These are phyloP conservation scores for Tetraneura akinire DNA, from an alignment of 1,140 invertebrate genomes.

Conservation along the genomic window DNA sequence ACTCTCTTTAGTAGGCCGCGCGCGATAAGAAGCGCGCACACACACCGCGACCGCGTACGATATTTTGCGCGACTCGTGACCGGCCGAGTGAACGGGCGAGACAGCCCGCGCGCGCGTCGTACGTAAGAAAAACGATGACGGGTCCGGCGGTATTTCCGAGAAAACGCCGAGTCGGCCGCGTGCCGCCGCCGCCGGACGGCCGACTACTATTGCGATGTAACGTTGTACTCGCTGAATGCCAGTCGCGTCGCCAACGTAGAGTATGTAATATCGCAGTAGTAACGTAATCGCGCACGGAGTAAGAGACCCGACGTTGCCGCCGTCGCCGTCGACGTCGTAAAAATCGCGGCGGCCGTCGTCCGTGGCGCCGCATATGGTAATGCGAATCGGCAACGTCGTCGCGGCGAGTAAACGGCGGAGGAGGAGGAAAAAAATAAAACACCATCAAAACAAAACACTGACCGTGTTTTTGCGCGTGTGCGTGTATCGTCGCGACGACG, in stretches of 20 bases:
- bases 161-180: slow-evolving; percentile 1
- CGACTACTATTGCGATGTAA: background rate
- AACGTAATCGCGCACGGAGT: background rate
- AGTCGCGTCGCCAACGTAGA: background rate
- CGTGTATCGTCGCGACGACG: too few species aligned
- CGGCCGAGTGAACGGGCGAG: background rate
- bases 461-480: background rate
- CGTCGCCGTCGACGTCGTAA: slow-evolving; percentile 32
- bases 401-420: background rate
- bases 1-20: too few species aligned
- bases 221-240: background rate
- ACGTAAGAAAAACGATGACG: slow-evolving; percentile 7
- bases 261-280: background rate
- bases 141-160: slow-evolving; percentile 32
- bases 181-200: background rate
- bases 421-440: background rate
- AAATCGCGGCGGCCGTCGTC: slow-evolving; percentile 35
- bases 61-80: background rate
- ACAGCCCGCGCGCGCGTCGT: background rate
- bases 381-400: slow-evolving; percentile 44
- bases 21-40: too few species aligned
- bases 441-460: slow-evolving; percentile 13
- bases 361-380: slow-evolving; percentile 40
- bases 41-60: too few species aligned
- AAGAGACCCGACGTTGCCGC: background rate